Evolutionary conservation across 1,140 invertebrate species (phyloP), one percentile per base, ranked within the genome.

Genomic region (Drosophila kurseongensis): DNA sequence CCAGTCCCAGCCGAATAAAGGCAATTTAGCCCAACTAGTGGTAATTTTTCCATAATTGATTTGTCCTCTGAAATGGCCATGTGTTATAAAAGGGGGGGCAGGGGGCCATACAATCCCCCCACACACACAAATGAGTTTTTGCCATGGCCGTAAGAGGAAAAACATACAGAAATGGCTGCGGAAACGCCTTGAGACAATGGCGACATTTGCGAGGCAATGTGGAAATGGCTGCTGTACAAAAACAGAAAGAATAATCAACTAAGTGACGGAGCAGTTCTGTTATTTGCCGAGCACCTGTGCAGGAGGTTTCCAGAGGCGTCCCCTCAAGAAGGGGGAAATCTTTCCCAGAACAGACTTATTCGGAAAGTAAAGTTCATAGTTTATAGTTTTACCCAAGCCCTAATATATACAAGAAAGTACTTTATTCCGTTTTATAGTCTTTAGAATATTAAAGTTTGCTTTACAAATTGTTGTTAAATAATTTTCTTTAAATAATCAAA

Each of bases 1-100:
- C 47, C 41, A 50, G 23, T 55, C 4, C 36, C 18, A 40, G 16
- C 42, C 52, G 7, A 67, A 69, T 67, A 83, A 88, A 74, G 63
- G 67, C 67, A 72, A 80, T 83, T 88, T 84, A 80, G 71, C 58
- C 47, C 55, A 89, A 88, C 84, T 89, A 89, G 73, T 84, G 78
- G 72, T 80, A 80, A 89, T 83, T 57, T 75, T 83, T 78, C 69
- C 84, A 84, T 88, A 89, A 88, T 88, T 88, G 84, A 88, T 80
- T 88, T 16, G 50, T 74, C 44, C 69, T 75, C 65, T 62, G 50
- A 74, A 65, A 38, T 56, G 52, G 9, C 42, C 42, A 36, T 69
- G 69, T 61, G 27, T 56, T 23, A n/a, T 13, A 35, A 32, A 32
- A n/a, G n/a, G 29, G 6, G 38, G 4, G 50, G 23, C 29, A 35